Percentiles rank a stretch among this genome's conserved stretches.
Conservation (phyloP, 2,113 vertebrate species). For the Suncus etruscus region DNA sequence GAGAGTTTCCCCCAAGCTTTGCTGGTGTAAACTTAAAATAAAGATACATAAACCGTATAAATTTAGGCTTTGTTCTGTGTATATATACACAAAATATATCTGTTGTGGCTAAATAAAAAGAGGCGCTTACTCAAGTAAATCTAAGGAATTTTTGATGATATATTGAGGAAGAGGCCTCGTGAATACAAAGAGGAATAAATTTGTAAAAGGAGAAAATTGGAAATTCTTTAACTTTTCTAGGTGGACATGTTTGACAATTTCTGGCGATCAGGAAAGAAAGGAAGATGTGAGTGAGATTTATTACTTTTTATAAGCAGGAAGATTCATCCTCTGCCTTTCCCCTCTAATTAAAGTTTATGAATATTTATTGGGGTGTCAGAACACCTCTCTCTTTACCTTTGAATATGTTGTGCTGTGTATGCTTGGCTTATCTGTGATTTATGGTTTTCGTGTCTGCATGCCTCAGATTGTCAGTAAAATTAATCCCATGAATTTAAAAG, state of each 20-base stretch:
- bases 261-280: constrained; percentile 57
- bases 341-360: constrained; percentile 53
- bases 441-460: constrained; percentile 22
- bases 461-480: constrained; percentile 43
- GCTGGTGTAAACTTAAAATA: too few species aligned
- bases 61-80: neutral
- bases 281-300: constrained; percentile 47
- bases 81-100: neutral
- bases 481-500: constrained; percentile 53
- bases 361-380: constrained; percentile 51
- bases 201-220: constrained; percentile 18
- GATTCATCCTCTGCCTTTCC: constrained; percentile 59
- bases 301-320: constrained; percentile 65
- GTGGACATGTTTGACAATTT: constrained; percentile 52
- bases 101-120: neutral
- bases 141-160: constrained; percentile 28
- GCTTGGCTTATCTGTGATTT: constrained; percentile 58
- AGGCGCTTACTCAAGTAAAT: constrained; percentile 11
- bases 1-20: too few species aligned
- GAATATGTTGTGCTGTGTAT: neutral
- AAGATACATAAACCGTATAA: too few species aligned
- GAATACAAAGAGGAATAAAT: constrained; percentile 5
- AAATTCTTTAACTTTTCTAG: constrained; percentile 60
- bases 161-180: constrained; percentile 34
- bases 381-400: constrained; percentile 55